These are phyloP conservation scores for Serripes groenlandicus DNA, from an alignment of 2,888 invertebrate species.

Conservation along the genomic window DNA sequence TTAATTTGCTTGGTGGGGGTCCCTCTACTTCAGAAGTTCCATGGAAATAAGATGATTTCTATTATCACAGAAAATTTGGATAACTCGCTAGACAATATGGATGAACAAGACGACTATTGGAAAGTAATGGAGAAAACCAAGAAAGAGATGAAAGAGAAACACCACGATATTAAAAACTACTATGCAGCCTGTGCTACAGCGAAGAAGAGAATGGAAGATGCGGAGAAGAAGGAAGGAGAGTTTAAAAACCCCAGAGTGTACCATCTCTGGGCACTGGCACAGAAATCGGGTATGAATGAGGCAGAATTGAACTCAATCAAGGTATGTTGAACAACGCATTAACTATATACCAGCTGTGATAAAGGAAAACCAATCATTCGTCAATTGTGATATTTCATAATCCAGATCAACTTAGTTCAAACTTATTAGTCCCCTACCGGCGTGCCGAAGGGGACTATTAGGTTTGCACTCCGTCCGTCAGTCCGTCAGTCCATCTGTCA, in stretches of 20 bases:
- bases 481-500: too few relatives aligned
- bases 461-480: too few relatives aligned
- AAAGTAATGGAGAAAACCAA: conserved; percentile 44
- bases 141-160: conserved; percentile 63
- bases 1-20: too few relatives aligned
- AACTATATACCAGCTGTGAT: too few relatives aligned
- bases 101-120: conserved; percentile 53
- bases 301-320: conserved; percentile 94
- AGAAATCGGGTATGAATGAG: conserved; percentile 92
- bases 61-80: conserved; percentile 54
- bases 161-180: conserved; percentile 85
- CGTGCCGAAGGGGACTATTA: too few relatives aligned
- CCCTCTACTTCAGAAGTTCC: too few relatives aligned
- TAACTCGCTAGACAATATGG: conserved; percentile 58
- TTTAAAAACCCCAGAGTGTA: conserved; percentile 97
- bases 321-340: too few relatives aligned
- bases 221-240: conserved; percentile 88
- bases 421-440: too few relatives aligned
- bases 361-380: too few relatives aligned
- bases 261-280: conserved; percentile 94
- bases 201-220: conserved; percentile 66
- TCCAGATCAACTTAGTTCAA: too few relatives aligned
- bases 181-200: conserved; percentile 91
- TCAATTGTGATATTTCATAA: too few relatives aligned
- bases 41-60: too few relatives aligned